These are phyloP conservation scores for Taurulus bubalis DNA, from an alignment of 2,113 vertebrate species.

Conservation along the genomic window DNA sequence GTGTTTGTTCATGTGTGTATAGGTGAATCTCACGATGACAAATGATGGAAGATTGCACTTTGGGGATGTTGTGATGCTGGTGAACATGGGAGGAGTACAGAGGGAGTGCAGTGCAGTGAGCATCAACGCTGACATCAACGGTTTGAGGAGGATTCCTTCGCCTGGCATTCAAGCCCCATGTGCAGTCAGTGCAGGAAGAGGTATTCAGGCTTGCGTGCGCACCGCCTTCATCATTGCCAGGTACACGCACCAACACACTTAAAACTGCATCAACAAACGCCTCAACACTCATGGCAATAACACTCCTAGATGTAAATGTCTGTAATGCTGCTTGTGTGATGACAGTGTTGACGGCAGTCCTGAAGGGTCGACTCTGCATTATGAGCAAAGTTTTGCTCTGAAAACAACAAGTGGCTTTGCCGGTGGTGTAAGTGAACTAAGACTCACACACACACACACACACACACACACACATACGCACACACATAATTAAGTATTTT, in stretches of 20 bases:
- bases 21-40: conserved; percentile 86
- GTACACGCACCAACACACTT: conserved; percentile 67
- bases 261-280: background rate
- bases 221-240: conserved; percentile 88
- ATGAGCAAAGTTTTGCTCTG: conserved; percentile 71
- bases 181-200: conserved; percentile 78
- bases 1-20: conserved; percentile 20
- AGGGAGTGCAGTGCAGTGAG: conserved; percentile 73
- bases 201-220: conserved; percentile 71
- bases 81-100: conserved; percentile 74
- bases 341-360: conserved; percentile 73
- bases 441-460: conserved; percentile 1
- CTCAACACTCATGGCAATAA: background rate
- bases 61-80: conserved; percentile 89
- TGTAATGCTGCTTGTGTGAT: conserved; percentile 33
- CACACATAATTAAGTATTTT: background rate
- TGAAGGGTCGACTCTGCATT: conserved; percentile 67
- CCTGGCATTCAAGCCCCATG: conserved; percentile 71
- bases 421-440: conserved; percentile 64
- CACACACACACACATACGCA: background rate
- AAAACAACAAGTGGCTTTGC: conserved; percentile 70
- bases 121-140: conserved; percentile 79
- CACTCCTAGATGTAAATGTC: background rate
- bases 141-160: conserved; percentile 1
- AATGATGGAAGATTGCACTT: conserved; percentile 86